Percentiles rank a stretch among this genome's conserved stretches.
Conservation (phyloP, 2,797 vertebrate genomes). For the Triplophysa bombifrons region DNA sequence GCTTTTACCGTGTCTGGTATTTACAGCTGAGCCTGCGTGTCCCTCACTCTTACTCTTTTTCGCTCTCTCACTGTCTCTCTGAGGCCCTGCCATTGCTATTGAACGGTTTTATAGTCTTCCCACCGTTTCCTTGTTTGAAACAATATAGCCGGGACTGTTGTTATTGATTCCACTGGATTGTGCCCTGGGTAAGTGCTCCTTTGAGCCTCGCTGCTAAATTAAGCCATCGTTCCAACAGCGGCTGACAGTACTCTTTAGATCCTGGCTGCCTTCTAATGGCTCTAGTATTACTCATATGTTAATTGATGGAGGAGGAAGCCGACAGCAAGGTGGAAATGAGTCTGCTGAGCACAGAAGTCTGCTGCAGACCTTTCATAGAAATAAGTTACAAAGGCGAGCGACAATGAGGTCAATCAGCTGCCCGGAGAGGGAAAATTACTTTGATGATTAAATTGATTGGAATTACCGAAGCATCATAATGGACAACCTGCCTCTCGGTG, state of each 20-base stretch:
- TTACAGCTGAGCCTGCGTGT: constrained; percentile 68
- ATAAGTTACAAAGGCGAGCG: constrained; percentile 46
- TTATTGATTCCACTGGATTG: constrained; percentile 85
- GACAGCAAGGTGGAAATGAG: constrained; percentile 58
- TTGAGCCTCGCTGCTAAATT: constrained; percentile 83
- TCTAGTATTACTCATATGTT: constrained; percentile 82
- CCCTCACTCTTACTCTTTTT: constrained; percentile 62
- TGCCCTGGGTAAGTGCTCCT: constrained; percentile 80
- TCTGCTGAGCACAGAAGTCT: constrained; percentile 44
- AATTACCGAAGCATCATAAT: constrained; percentile 43
- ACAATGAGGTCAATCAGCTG: constrained; percentile 53
- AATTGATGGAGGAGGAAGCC: constrained; percentile 79
- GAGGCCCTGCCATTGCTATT: constrained; percentile 40
- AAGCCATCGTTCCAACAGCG: constrained; percentile 86
- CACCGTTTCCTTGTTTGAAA: constrained; percentile 77
- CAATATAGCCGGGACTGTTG: constrained; percentile 76
- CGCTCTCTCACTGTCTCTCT: constrained; percentile 56
- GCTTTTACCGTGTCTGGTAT: constrained; percentile 66
- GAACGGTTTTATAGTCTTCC: constrained; percentile 63
- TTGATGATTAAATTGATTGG: constrained; percentile 48
- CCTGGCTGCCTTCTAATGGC: constrained; percentile 80
- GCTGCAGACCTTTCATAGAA: constrained; percentile 42
- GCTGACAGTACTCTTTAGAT: constrained; percentile 84
- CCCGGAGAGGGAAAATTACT: constrained; percentile 42
- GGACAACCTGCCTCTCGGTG: constrained; percentile 20